These are phyloP conservation scores for Elachura formosa DNA, from an alignment of 2,113 vertebrate species.

Conservation along the genomic window DNA sequence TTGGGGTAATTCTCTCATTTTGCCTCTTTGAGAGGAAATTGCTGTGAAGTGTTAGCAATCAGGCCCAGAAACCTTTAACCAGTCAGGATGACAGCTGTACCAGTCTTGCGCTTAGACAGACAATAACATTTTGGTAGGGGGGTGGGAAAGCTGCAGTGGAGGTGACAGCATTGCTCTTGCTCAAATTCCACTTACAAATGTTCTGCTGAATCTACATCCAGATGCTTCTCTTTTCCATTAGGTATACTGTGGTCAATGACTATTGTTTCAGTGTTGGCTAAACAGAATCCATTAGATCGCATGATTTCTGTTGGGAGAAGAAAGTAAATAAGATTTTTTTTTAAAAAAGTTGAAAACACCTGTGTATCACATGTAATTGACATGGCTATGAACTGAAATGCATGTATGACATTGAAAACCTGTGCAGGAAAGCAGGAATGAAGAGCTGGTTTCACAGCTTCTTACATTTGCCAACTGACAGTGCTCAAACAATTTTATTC, in stretches of 20 bases:
- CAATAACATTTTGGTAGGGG: background rate
- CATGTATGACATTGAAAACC: background rate
- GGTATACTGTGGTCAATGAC: slow-evolving; percentile 89
- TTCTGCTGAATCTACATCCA: slow-evolving; percentile 82
- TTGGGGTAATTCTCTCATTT: background rate
- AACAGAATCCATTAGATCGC: slow-evolving; percentile 95
- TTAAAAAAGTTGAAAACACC: background rate
- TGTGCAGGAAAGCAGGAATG: background rate
- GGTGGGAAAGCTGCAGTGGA: background rate
- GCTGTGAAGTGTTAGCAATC: background rate
- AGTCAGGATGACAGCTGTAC: background rate
- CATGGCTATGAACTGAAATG: background rate
- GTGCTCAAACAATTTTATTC: background rate
- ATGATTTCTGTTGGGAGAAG: slow-evolving; percentile 85
- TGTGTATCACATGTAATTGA: background rate
- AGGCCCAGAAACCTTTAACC: background rate
- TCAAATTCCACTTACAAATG: slow-evolving; percentile 77
- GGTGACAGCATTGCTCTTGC: background rate
- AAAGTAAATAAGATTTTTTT: background rate
- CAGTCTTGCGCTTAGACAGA: background rate
- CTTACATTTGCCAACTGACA: background rate
- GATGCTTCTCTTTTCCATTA: slow-evolving; percentile 84
- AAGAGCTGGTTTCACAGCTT: background rate
- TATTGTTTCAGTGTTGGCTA: slow-evolving; percentile 96
- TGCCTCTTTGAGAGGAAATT: background rate